Conservation (phyloP, 2,113 vertebrate genomes). For the Muntiacus muntjak region DNA sequence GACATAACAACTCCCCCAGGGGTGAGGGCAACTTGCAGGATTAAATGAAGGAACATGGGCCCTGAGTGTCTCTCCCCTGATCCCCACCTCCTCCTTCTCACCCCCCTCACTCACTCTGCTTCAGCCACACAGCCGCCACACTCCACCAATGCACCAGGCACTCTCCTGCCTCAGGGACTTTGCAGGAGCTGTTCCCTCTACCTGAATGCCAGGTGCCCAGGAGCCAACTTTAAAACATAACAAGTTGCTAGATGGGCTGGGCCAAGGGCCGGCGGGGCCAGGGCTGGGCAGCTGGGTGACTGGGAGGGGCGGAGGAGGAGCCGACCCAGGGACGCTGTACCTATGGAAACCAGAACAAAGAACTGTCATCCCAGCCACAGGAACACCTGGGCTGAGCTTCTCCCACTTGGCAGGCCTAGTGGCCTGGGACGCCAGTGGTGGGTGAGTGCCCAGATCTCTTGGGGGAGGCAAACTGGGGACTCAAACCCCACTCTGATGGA, state of each 20-base stretch:
- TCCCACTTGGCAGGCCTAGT: neutral
- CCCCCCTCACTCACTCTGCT: fast-evolving
- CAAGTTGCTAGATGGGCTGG: neutral
- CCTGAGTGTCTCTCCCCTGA: neutral
- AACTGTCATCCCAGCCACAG: neutral
- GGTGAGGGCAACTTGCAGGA: neutral
- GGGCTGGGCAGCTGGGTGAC: neutral
- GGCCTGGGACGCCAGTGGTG: neutral
- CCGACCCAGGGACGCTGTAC: neutral
- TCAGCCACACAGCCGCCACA: neutral
- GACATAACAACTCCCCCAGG: no score
- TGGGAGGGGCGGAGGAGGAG: neutral
- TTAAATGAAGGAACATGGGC: neutral
- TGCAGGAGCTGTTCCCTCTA: neutral
- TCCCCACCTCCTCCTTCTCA: neutral
- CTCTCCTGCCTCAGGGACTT: neutral
- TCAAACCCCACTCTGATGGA: neutral
- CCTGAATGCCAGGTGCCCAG: neutral
- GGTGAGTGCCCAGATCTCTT: neutral
- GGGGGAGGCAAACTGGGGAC: fast-evolving
- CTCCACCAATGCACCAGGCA: neutral
- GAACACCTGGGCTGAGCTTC: neutral
- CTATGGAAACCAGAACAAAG: conserved; percentile 28
- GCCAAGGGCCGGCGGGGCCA: neutral
- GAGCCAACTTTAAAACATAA: conserved; percentile 54